Evolutionary conservation across 2,888 invertebrate species (phyloP), one percentile per base, ranked within the genome.

Genomic region (Pyrocoelia pectoralis): DNA sequence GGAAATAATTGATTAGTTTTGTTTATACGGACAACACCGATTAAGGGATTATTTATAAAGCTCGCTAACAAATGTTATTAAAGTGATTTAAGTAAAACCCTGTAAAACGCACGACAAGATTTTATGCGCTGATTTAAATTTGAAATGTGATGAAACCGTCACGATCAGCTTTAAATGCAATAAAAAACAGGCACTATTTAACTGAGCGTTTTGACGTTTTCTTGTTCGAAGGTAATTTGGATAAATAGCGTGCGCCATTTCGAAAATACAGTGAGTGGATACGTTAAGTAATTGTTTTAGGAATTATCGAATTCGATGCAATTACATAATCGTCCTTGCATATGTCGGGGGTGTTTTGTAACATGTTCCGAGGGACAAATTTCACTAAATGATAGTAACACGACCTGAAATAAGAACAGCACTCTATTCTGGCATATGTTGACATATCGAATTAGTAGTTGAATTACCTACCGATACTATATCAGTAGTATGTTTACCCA

Each of bases 41-140:
- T 24, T 24, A 24, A 24, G 24, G 33, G 33, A 33, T 33, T 33
- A 33, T 33, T 33, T 33, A 33, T 33, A 6, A 33, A n/a, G n/a
- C 10, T 33, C 33, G 41, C 13, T 15, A 13, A 43, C 41, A 13
- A 38, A 14, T 43, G 41, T 43, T 43, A 43, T 43, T 33, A 13
- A n/a, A 50, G 10, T 50, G 56, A 18, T 56, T 46, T 58, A 50
- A 66, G 58, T 59, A 65, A 66, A 56, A 43, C 48, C 54, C 54
- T 62, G 41, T 60, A 64, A 67, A 67, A 65, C 65, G 66, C 66
- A 67, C 65, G 63, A 71, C 73, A 71, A 65, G 73, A 74, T 72
- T 76, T 76, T 76, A 77, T 73, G 69, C 67, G 65, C 73, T 71
- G 74, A 74, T 76, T 77, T 77, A 74, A 77, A 75, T 76, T 73